phyloP scores from a whole-genome alignment of 2,113 vertebrate species.

The Prionailurus bengalensis region DNA sequence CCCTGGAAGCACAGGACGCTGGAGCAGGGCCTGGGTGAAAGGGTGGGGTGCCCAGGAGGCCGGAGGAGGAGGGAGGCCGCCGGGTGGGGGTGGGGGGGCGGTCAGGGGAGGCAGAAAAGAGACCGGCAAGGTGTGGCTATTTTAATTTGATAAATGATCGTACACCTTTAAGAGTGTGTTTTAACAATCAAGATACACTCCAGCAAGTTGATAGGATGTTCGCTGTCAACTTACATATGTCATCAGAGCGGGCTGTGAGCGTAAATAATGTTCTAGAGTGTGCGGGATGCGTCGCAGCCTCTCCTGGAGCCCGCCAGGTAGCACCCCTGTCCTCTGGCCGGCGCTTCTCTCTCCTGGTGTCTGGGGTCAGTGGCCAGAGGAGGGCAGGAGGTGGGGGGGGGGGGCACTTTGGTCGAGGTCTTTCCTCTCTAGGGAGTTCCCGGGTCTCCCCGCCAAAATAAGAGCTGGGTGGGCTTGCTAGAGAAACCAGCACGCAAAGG shows the following conservation, averaged over 20 bases:
- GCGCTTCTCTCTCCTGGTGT: neutral
- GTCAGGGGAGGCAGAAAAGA: neutral
- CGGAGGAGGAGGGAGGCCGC: neutral
- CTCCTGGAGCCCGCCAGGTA: neutral
- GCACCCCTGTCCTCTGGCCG: neutral
- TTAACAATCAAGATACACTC: slow-evolving; percentile 86
- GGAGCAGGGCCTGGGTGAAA: neutral
- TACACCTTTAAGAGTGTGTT: slow-evolving; percentile 85
- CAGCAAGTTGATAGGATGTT: slow-evolving; percentile 85
- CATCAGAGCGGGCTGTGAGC: slow-evolving; percentile 77
- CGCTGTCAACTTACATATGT: slow-evolving; percentile 85
- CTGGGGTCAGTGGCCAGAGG: neutral
- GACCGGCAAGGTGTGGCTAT: slow-evolving; percentile 27
- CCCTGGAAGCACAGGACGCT: neutral
- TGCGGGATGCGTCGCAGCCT: neutral
- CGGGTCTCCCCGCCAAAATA: slow-evolving; percentile 56
- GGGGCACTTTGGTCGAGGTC: neutral
- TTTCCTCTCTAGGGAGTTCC: neutral
- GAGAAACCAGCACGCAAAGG: neutral
- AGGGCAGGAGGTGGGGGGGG: neutral
- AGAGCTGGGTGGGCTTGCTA: neutral
- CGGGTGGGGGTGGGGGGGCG: neutral
- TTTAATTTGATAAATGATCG: slow-evolving; percentile 84
- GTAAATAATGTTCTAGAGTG: slow-evolving; percentile 66
- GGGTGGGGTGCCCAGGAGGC: neutral